Base-by-base conservation (phyloP, 2,888 invertebrate species). In the Nemapogon koenigi region DNA sequence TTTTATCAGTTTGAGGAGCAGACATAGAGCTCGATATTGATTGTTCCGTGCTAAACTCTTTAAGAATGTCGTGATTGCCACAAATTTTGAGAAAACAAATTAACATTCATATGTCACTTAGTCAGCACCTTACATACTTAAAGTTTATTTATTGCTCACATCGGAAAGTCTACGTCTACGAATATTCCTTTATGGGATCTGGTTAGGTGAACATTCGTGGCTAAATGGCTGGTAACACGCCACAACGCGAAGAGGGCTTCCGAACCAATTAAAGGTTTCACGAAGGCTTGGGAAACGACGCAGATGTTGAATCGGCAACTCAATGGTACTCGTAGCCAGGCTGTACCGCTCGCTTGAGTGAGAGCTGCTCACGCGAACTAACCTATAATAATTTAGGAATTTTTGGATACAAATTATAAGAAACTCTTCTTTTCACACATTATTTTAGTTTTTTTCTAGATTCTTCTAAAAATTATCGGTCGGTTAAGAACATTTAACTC, bases 211-310 rank as follows among this genome's bases (percentile, higher is more conserved):
- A 31, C 22, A 22, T 22, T n/a, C n/a, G n/a, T 4, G 19, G 17
- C 14, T 33, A 33, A 33, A 33, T 33, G 33, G 33, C 13, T 19
- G 19, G 19, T 14, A 33, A 13, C 33, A 33, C 33, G 33, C 33
- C 15, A 31, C 17, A 19, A 8, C 17, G 33, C 33, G 33, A 33
- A 33, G 33, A 33, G 33, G 75, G 73, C 72, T 58, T 71, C 71
- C 64, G 60, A 71, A 70, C 76, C 75, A 76, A 76, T 76, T 76
- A 76, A 71, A 72, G 72, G 61, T 56, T 69, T 58, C 72, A 70
- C 68, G 71, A 69, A 73, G 66, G 57, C 72, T 62, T 78, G 78
- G 73, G 78, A 76, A 65, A 59, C 55, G 40, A 44, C 44, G 47
- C 76, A 76, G 67, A 68, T 73, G 76, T 59, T 56, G 59, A 64